Conservation (phyloP, 2,888 invertebrate species). For the Drosophila siamana region DNA sequence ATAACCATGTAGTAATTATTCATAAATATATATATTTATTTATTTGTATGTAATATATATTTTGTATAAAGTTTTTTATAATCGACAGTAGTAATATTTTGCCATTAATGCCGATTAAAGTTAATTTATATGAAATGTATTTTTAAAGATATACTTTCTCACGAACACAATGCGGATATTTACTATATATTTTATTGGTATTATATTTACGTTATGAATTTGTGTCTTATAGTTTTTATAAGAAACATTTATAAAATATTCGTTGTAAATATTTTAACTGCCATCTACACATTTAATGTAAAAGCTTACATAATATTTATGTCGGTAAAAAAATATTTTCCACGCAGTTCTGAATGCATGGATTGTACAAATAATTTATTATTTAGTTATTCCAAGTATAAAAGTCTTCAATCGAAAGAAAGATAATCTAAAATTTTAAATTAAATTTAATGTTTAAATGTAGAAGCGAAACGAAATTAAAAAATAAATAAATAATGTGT, state of each 20-base stretch:
- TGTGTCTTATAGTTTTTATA: constrained; percentile 39
- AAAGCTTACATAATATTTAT: constrained; percentile 48
- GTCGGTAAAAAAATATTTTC: constrained; percentile 66
- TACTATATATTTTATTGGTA: constrained; percentile 37
- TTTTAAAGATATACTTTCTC: constrained; percentile 56
- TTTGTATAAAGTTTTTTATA: constrained; percentile 47
- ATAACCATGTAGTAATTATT: constrained; percentile 63
- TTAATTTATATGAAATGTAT: constrained; percentile 58
- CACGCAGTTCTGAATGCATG: constrained; percentile 8
- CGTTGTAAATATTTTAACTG: constrained; percentile 72
- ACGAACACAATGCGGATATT: constrained; percentile 77
- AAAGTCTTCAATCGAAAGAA: constrained; percentile 1
- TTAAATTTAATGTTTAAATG: not conserved
- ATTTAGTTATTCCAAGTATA: not conserved
- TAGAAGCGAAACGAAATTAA: too few species aligned
- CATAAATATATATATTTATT: constrained; percentile 42
- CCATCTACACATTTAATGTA: constrained; percentile 57
- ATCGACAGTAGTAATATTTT: constrained; percentile 50
- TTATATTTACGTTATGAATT: constrained; percentile 17
- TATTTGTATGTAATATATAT: constrained; percentile 37
- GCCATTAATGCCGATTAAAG: constrained; percentile 48
- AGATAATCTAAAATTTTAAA: not conserved
- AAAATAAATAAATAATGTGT: too few species aligned
- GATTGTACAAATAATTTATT: not conserved
- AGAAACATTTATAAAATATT: constrained; percentile 74